Evolutionary conservation across 2,797 vertebrate species (phyloP).

Genomic region (Coccyzus lansbergi): DNA sequence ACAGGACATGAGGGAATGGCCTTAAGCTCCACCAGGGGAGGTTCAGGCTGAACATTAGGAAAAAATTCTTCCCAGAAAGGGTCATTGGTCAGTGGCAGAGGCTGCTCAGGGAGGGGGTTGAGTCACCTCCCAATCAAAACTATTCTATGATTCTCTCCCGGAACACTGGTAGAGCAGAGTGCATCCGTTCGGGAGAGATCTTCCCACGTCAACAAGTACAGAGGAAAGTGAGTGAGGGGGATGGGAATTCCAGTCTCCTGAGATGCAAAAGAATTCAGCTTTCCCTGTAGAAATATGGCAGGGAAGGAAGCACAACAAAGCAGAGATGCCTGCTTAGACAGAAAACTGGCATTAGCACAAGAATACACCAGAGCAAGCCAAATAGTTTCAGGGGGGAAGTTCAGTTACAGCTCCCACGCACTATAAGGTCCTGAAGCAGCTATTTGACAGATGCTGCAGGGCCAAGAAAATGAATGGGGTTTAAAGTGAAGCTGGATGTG

Average conservation of each 20-base stretch:
- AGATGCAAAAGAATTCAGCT: not conserved
- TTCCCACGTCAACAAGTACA: not conserved
- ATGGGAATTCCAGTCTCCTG: not conserved
- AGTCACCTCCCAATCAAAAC: too few relatives aligned
- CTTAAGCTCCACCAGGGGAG: too few relatives aligned
- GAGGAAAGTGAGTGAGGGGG: not conserved
- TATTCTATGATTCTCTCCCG: not conserved
- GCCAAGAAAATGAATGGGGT: not conserved
- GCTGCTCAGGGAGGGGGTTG: too few relatives aligned
- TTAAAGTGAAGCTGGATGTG: not conserved
- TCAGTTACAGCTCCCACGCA: not conserved
- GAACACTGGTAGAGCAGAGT: not conserved
- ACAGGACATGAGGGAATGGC: too few relatives aligned
- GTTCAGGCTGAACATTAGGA: too few relatives aligned
- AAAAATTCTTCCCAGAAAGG: too few relatives aligned
- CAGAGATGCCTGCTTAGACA: not conserved
- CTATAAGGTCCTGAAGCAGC: not conserved
- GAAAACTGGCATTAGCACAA: conserved; percentile 8
- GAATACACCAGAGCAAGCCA: not conserved
- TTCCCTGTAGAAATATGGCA: conserved; percentile 3
- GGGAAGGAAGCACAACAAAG: not conserved
- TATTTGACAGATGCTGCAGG: not conserved
- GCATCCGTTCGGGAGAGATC: not conserved
- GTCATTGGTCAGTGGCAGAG: too few relatives aligned
- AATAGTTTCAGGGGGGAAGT: not conserved